Conservation (phyloP, 2,113 vertebrate genomes). For the Tympanuchus pallidicinctus region DNA sequence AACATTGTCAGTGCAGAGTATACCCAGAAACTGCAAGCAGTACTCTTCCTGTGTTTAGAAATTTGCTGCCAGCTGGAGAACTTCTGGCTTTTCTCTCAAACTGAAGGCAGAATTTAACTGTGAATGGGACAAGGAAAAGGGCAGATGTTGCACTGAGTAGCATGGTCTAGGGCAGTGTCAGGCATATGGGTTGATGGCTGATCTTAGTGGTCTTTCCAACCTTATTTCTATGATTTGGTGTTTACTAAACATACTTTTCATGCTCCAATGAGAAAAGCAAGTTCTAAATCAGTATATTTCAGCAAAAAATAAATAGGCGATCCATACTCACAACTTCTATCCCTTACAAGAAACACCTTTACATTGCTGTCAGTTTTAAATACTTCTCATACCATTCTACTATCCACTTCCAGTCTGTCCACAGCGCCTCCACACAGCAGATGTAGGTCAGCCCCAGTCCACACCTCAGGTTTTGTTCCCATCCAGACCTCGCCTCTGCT, state of each 20-base stretch:
- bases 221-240: too few species aligned
- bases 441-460: background rate
- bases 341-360: background rate
- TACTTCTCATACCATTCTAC: background rate
- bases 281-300: background rate
- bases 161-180: too few species aligned
- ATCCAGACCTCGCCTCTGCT: background rate
- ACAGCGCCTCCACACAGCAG: background rate
- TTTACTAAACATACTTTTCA: background rate
- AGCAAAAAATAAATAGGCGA: background rate
- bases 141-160: too few species aligned
- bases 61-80: background rate
- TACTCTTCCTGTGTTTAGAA: background rate
- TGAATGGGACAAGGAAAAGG: background rate
- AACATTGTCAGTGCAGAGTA: rapidly evolving
- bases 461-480: background rate
- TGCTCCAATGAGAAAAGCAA: background rate
- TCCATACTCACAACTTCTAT: background rate
- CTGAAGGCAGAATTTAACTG: background rate
- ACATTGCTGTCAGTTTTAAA: background rate
- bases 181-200: too few species aligned
- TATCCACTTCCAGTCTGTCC: background rate
- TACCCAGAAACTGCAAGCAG: background rate
- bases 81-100: background rate
- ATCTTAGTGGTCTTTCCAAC: too few species aligned